Percentiles rank a stretch among this genome's conserved stretches.
Conservation (phyloP, 2,888 invertebrate species). For the Cantharis lateralis region DNA sequence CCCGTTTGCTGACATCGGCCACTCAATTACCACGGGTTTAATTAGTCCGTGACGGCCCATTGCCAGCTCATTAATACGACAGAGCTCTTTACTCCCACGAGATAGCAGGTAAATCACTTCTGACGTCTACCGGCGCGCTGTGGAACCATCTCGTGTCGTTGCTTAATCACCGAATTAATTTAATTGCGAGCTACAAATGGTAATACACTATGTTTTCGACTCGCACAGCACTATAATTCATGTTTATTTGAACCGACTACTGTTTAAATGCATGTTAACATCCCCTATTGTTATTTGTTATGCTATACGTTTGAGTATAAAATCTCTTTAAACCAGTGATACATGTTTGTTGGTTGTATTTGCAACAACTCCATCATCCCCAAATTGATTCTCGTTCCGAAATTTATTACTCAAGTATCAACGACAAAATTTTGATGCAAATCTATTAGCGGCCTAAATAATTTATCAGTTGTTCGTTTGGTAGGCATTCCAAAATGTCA, state of each 20-base stretch:
- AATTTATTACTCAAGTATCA: neutral
- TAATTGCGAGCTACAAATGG: conserved; percentile 48
- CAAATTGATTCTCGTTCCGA: neutral
- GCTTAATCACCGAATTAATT: conserved; percentile 53
- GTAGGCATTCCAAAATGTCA: neutral
- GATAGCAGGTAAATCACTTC: conserved; percentile 54
- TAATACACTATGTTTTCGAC: conserved; percentile 43
- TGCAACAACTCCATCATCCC: conserved; percentile 15
- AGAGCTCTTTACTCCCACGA: conserved; percentile 45
- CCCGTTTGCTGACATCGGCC: conserved; percentile 54
- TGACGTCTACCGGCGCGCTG: conserved; percentile 42
- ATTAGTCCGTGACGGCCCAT: conserved; percentile 56
- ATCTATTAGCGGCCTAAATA: neutral
- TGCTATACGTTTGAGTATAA: conserved; percentile 30
- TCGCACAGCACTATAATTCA: conserved; percentile 37
- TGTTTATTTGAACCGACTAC: conserved; percentile 39
- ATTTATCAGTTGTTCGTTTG: neutral
- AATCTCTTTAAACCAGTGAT: conserved; percentile 20
- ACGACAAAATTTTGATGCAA: neutral
- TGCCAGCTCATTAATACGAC: conserved; percentile 55
- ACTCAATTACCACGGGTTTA: conserved; percentile 56
- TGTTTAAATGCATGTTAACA: conserved; percentile 38
- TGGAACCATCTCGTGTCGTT: conserved; percentile 46
- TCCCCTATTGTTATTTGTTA: conserved; percentile 30
- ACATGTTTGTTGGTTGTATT: conserved; percentile 11